Percentiles rank a stretch among this genome's conserved stretches.
Conservation (phyloP, 2,888 invertebrate species). For the Cabera pusaria region DNA sequence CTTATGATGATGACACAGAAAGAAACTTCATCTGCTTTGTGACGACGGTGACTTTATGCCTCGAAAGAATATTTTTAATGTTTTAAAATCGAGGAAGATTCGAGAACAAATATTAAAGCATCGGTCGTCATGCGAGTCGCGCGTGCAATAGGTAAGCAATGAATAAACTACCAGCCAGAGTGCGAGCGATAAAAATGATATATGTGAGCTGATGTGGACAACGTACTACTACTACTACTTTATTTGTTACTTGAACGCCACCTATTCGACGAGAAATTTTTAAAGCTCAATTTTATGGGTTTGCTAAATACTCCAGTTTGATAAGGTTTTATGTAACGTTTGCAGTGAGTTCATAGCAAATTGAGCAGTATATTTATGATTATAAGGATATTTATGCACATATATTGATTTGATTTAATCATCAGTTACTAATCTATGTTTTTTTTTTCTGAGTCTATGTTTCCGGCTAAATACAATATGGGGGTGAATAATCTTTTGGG, state of each 20-base stretch:
- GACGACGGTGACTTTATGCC: too few relatives aligned
- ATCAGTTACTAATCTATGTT: too few relatives aligned
- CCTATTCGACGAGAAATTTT: slow-evolving; percentile 36
- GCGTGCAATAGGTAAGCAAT: slow-evolving; percentile 81
- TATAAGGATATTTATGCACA: too few relatives aligned
- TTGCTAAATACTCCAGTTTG: slow-evolving; percentile 23
- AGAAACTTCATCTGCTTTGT: too few relatives aligned
- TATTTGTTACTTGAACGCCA: slow-evolving; percentile 67
- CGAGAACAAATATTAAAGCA: slow-evolving; percentile 44
- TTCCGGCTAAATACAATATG: too few relatives aligned
- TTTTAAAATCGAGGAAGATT: slow-evolving; percentile 16
- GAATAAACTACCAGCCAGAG: slow-evolving; percentile 76
- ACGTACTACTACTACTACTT: slow-evolving; percentile 62
- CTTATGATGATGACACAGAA: too few relatives aligned
- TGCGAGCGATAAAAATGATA: slow-evolving; percentile 82
- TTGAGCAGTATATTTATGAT: too few relatives aligned
- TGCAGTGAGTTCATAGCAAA: too few relatives aligned
- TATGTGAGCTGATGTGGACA: slow-evolving; percentile 70
- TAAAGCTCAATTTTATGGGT: slow-evolving; percentile 44
- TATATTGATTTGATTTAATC: too few relatives aligned
- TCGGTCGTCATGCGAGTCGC: slow-evolving; percentile 58
- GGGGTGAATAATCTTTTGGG: too few relatives aligned
- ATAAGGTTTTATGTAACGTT: slow-evolving; percentile 16
- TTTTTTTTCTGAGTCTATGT: too few relatives aligned
- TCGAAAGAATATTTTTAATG: too few relatives aligned